A percentile compares a stretch with the other conserved stretches of the same genome.
These are phyloP conservation scores for Rhopalosiphum padi DNA, from an alignment of 1,140 invertebrate species.

Conservation along the genomic window DNA sequence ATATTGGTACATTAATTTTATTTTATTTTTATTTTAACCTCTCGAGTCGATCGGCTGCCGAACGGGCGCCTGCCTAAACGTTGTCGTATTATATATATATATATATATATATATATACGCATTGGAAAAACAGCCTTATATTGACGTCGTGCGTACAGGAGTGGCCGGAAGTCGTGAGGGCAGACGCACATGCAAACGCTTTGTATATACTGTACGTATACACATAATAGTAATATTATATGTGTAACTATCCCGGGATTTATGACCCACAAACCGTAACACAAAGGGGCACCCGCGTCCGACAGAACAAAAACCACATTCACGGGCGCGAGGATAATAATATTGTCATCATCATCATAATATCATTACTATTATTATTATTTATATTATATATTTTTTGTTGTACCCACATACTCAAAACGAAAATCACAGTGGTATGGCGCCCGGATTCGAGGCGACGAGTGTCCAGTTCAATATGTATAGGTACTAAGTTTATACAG, in stretches of 20 bases:
- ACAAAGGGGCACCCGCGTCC: conserved; percentile 12
- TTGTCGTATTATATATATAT: not conserved
- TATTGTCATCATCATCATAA: not conserved
- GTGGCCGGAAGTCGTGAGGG: conserved; percentile 54
- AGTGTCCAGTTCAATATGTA: not conserved
- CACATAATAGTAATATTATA: conserved; percentile 6
- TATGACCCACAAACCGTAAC: conserved; percentile 24
- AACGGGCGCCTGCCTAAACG: conserved; percentile 20
- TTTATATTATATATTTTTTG: not conserved
- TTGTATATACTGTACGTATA: not conserved
- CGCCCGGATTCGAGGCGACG: not conserved
- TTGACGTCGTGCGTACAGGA: not conserved
- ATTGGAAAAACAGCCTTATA: not conserved
- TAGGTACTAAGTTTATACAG: not conserved
- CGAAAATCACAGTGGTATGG: not conserved
- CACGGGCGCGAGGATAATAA: not conserved
- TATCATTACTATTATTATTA: not conserved
- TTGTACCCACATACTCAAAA: not conserved
- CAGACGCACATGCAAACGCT: not conserved
- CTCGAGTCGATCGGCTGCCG: conserved; percentile 30
- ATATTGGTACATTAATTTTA: not conserved
- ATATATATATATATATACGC: not conserved
- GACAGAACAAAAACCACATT: not conserved
- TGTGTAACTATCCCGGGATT: conserved; percentile 21
- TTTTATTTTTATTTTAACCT: not conserved